Evolutionary conservation across 2,888 invertebrate genomes (phyloP).

Genomic region (Callyntrura sp.): DNA sequence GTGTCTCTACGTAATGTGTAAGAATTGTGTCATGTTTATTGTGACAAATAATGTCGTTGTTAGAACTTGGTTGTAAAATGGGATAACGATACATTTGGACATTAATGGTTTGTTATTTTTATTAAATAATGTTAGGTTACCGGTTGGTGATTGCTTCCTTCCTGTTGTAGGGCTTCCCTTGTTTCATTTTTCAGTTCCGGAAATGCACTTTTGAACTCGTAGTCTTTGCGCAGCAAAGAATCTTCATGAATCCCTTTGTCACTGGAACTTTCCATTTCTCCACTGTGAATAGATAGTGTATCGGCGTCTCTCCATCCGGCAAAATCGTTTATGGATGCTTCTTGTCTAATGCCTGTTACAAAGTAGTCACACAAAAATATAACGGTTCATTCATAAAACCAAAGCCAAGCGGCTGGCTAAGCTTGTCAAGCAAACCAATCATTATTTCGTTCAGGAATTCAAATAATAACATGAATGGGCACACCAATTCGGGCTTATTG

Average conservation of each 20-base stretch:
- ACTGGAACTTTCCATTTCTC: conserved; percentile 62
- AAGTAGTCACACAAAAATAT: neutral
- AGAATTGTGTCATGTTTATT: too few species aligned
- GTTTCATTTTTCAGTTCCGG: conserved; percentile 88
- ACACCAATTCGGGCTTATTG: neutral
- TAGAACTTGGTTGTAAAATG: too few species aligned
- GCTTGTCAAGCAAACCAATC: too few species aligned
- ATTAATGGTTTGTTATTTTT: too few species aligned
- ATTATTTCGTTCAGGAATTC: too few species aligned
- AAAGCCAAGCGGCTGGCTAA: too few species aligned
- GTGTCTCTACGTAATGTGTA: too few species aligned
- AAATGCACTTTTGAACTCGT: conserved; percentile 75
- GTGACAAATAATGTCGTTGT: too few species aligned
- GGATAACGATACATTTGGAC: too few species aligned
- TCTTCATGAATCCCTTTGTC: conserved; percentile 57
- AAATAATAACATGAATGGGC: too few species aligned
- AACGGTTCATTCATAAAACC: conserved; percentile 28
- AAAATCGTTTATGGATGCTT: conserved; percentile 66
- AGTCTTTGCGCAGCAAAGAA: conserved; percentile 57
- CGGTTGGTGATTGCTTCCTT: conserved; percentile 92
- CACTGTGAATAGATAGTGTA: conserved; percentile 35
- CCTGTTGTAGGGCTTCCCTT: conserved; percentile 90
- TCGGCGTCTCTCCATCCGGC: conserved; percentile 71
- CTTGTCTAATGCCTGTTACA: conserved; percentile 55
- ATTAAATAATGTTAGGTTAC: conserved; percentile 86